A percentile compares a stretch with the other conserved stretches of the same genome.
Evolutionary conservation across 2,113 vertebrate species (phyloP).

Genomic region (Tapirus terrestris): DNA sequence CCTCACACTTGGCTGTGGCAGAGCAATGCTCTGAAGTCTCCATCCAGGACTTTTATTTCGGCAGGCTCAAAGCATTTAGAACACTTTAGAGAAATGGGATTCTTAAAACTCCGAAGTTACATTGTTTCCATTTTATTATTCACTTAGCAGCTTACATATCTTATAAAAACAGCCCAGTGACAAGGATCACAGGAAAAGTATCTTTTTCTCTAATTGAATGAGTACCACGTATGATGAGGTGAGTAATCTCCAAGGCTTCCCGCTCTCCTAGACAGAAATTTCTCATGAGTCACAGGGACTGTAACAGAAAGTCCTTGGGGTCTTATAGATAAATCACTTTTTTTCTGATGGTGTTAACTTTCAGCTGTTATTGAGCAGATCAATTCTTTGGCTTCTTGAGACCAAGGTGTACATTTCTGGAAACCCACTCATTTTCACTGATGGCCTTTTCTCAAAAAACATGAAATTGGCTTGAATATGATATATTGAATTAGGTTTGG

Average conservation of each 20-base stretch:
- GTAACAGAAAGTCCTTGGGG: neutral
- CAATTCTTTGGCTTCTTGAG: neutral
- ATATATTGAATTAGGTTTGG: constrained; percentile 40
- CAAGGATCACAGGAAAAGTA: neutral
- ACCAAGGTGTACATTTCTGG: neutral
- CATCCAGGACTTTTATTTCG: neutral
- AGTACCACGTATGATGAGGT: neutral
- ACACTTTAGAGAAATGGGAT: neutral
- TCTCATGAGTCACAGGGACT: neutral
- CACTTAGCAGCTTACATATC: neutral
- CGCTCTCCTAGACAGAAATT: neutral
- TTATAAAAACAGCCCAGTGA: neutral
- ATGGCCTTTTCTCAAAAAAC: neutral
- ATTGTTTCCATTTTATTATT: neutral
- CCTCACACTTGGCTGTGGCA: neutral
- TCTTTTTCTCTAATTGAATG: neutral
- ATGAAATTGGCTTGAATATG: neutral
- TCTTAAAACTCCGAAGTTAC: constrained; percentile 10
- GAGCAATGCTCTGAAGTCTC: neutral
- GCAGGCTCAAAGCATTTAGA: neutral
- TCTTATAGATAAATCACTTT: neutral
- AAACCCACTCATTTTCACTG: neutral
- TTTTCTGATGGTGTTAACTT: neutral
- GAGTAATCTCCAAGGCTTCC: neutral
- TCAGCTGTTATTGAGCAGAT: neutral